These are phyloP conservation scores for Variabilichromis moorii DNA, from an alignment of 2,113 vertebrate species.

Conservation along the genomic window DNA sequence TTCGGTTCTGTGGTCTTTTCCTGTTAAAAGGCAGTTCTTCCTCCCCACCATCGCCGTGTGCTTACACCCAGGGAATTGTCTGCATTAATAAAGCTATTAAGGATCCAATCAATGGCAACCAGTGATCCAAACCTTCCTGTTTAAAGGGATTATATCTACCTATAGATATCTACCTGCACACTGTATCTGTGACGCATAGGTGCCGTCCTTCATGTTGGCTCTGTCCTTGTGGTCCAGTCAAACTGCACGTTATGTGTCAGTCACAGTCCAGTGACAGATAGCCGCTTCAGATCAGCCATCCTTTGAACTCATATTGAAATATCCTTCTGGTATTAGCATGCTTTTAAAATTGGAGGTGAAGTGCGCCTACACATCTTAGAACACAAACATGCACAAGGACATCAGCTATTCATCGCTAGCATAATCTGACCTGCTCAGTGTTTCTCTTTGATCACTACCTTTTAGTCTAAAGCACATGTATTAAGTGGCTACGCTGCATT, in stretches of 20 bases:
- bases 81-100: neutral
- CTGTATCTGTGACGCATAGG: neutral
- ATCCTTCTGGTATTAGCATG: conserved; percentile 2
- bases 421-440: neutral
- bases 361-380: neutral
- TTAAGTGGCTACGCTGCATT: neutral
- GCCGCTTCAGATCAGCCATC: conserved; percentile 34
- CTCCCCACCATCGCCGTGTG: neutral
- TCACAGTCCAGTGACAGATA: conserved; percentile 38
- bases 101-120: neutral
- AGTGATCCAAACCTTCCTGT: neutral
- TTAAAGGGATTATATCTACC: neutral
- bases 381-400: conserved; percentile 8
- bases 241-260: conserved; percentile 17
- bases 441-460: conserved; percentile 7
- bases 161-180: neutral
- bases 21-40: neutral
- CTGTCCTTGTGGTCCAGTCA: conserved; percentile 50
- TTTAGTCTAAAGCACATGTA: neutral
- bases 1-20: neutral
- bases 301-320: conserved; percentile 21
- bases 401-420: neutral
- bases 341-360: neutral
- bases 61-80: neutral
- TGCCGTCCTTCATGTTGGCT: neutral